Percentiles rank a stretch among this genome's conserved stretches.
phyloP scores from a whole-genome alignment of 1,140 invertebrate species.

The Drosophila sproati region DNA sequence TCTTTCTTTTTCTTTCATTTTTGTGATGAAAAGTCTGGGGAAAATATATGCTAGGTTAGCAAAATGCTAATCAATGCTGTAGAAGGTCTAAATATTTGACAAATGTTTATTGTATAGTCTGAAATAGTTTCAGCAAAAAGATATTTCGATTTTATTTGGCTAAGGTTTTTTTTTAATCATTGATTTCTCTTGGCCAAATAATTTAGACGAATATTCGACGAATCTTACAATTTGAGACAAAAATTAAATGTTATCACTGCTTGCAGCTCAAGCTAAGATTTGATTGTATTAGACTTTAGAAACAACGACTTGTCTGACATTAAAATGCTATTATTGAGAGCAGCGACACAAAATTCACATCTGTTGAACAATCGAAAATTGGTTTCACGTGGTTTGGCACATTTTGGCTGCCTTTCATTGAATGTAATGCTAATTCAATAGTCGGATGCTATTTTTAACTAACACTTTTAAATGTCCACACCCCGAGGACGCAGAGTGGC shows the following conservation, averaged over 20 bases:
- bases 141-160: background rate
- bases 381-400: background rate
- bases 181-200: background rate
- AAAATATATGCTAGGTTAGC: background rate
- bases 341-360: background rate
- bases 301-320: background rate
- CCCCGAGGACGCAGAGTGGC: background rate
- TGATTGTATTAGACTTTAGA: background rate
- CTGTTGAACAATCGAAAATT: background rate
- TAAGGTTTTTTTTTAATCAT: background rate
- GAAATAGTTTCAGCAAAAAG: slow-evolving; percentile 3
- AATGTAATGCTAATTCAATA: slow-evolving; percentile 29
- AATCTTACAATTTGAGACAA: background rate
- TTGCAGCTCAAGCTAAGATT: too few relatives aligned
- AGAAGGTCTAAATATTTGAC: slow-evolving; percentile 6
- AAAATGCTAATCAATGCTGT: slow-evolving; percentile 15
- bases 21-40: background rate
- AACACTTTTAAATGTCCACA: slow-evolving; percentile 45
- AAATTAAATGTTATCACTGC: background rate
- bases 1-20: background rate
- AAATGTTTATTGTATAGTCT: slow-evolving; percentile 7
- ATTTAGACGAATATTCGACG: background rate
- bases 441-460: slow-evolving; percentile 21
- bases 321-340: background rate
- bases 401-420: slow-evolving; percentile 23